Evolutionary conservation across 2,113 vertebrate genomes (phyloP).

Genomic region (Baryphthengus martii): DNA sequence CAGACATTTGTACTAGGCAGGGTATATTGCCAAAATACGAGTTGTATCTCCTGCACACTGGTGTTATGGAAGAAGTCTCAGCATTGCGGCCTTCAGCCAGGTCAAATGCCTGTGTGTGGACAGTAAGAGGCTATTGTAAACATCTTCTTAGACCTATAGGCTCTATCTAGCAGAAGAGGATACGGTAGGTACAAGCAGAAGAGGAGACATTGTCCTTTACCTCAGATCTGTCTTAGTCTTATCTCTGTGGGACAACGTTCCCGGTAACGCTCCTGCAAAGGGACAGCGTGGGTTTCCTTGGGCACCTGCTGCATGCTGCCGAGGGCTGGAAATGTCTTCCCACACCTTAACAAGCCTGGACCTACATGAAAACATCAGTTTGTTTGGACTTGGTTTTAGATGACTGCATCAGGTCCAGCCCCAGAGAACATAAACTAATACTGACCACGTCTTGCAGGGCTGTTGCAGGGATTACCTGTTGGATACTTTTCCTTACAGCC

Average conservation of each 20-base stretch:
- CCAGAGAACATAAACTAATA: too few species aligned
- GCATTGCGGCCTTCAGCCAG: not conserved
- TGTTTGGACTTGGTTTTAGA: not conserved
- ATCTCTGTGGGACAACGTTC: not conserved
- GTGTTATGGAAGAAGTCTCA: not conserved
- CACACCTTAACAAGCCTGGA: rapidly evolving
- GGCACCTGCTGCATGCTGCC: not conserved
- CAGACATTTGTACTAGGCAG: not conserved
- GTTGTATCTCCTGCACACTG: not conserved
- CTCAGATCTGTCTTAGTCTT: not conserved
- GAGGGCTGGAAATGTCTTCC: not conserved
- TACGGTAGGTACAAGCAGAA: not conserved
- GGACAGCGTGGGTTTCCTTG: not conserved
- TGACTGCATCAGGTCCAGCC: not conserved
- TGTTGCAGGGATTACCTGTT: rapidly evolving
- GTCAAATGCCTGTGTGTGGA: not conserved
- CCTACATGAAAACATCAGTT: not conserved
- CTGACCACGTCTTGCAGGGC: too few species aligned
- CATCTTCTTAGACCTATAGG: rapidly evolving
- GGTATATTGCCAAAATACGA: not conserved
- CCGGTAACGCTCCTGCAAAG: not conserved
- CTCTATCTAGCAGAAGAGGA: not conserved
- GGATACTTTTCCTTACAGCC: too few species aligned
- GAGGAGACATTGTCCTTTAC: not conserved
- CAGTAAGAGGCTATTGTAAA: not conserved